These are phyloP conservation scores for Pardalotus punctatus DNA, from an alignment of 2,113 vertebrate genomes.

Conservation along the genomic window DNA sequence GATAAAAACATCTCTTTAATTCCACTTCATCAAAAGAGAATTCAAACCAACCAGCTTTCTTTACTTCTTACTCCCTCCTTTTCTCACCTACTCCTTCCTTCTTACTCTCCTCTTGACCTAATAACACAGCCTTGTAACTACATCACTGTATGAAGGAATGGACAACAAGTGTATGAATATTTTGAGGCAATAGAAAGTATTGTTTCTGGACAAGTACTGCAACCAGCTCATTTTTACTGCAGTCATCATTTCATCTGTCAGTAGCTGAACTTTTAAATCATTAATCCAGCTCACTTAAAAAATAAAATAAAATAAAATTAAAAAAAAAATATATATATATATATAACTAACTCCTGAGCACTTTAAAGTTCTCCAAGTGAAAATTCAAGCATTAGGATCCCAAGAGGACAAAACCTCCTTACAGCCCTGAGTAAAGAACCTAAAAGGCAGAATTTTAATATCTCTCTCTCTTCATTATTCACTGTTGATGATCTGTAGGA, in stretches of 20 bases:
- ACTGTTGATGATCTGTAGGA: constrained; percentile 27
- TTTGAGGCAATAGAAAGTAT: neutral
- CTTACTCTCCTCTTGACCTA: neutral
- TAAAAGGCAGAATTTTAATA: constrained; percentile 47
- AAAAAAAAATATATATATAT: neutral
- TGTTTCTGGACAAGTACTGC: neutral
- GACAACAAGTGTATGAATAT: neutral
- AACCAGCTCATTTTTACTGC: neutral
- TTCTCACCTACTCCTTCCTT: neutral
- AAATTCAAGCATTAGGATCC: neutral
- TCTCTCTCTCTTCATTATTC: constrained; percentile 27
- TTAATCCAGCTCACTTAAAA: neutral
- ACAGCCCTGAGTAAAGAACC: constrained; percentile 20
- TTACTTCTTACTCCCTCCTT: neutral
- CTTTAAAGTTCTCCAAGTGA: neutral
- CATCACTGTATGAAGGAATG: neutral
- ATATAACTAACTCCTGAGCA: neutral
- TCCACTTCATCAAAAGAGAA: neutral
- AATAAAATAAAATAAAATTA: no score
- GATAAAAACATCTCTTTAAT: neutral
- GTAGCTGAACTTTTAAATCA: neutral
- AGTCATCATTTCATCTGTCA: constrained; percentile 8
- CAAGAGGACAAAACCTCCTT: neutral
- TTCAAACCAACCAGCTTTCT: neutral
- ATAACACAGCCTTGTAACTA: neutral